Base-by-base conservation (phyloP, 2,888 invertebrate genomes). In the Rotaria magnacalcarata region DNA sequence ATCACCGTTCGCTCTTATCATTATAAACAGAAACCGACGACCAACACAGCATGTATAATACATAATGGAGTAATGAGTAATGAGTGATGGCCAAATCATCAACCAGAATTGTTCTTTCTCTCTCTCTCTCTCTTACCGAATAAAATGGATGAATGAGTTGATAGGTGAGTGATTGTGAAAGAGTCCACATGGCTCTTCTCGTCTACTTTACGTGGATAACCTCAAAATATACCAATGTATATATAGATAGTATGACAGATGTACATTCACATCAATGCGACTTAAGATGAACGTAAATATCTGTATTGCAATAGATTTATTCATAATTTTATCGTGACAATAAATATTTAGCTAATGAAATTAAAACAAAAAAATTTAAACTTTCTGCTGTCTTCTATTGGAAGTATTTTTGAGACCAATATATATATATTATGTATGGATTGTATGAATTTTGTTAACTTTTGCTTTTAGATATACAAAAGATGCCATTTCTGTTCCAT, bases 1-100 rank as follows among this genome's bases (percentile, higher is more conserved):
- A 67, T 67, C 67, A 67, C 67, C 67, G 67, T 34, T 67, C 67
- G 67, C 24, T 67, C 67, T 67, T 67, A 67, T 67, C 67, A 67
- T 67, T 67, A 67, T 67, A 67, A 67, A 67, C 34, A 67, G 67
- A 19, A 67, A 19, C 67, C 19, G 34, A 27, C 34, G 67, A 41
- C 34, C 34, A 27, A 41, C 67, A 5, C 34, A 67, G 67, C 67
- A 4, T 14, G 16, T 67, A 67, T 41, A 67, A 67, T 67, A 8
- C 10, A 67, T 67, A 67, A 67, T 67, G 34, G 67, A 67, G 34
- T 67, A 67, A 67, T 67, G 67, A 67, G 34, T 67, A 67, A 67
- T 67, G 67, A 67, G 67, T 67, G 67, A 67, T 67, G 67, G 67
- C 34, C 67, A 14, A 67, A 67, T 67, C 67, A 67, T 67, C 67